Conservation (phyloP, 2,797 vertebrate species). For the Acrossocheilus fasciatus region DNA sequence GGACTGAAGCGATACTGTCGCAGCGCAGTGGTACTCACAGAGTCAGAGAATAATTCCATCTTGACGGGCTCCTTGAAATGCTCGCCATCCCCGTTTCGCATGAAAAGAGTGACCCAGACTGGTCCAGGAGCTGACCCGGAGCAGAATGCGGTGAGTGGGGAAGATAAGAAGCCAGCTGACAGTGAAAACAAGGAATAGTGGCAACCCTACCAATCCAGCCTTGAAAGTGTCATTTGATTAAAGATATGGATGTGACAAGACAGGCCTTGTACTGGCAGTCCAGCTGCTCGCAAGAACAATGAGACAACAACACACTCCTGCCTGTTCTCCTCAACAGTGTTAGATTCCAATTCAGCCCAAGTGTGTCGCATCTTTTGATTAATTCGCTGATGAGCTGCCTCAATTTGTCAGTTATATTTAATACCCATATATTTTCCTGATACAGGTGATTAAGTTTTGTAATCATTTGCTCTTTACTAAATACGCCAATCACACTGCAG, state of each 20-base stretch:
- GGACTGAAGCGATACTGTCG: slow-evolving; percentile 70
- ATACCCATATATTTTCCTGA: slow-evolving; percentile 22
- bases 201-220: slow-evolving; percentile 46
- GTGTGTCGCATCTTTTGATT: neutral
- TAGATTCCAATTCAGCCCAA: neutral
- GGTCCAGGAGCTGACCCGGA: slow-evolving; percentile 46
- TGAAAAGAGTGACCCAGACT: slow-evolving; percentile 67
- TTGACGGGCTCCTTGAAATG: slow-evolving; percentile 67
- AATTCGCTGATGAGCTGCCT: slow-evolving; percentile 25
- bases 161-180: slow-evolving; percentile 50
- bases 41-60: slow-evolving; percentile 75
- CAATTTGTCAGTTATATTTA: slow-evolving; percentile 28
- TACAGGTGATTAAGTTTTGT: slow-evolving; percentile 26
- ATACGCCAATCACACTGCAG: neutral
- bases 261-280: slow-evolving; percentile 17
- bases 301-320: neutral
- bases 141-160: slow-evolving; percentile 52
- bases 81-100: slow-evolving; percentile 70
- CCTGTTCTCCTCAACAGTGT: neutral
- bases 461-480: slow-evolving; percentile 29
- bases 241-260: slow-evolving; percentile 10
- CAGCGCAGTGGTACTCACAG: slow-evolving; percentile 58
- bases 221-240: slow-evolving; percentile 66
- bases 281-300: neutral
- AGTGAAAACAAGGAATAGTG: slow-evolving; percentile 41